Evolutionary conservation across 2,888 invertebrate species (phyloP).

Genomic region (Ophion slaviceki): DNA sequence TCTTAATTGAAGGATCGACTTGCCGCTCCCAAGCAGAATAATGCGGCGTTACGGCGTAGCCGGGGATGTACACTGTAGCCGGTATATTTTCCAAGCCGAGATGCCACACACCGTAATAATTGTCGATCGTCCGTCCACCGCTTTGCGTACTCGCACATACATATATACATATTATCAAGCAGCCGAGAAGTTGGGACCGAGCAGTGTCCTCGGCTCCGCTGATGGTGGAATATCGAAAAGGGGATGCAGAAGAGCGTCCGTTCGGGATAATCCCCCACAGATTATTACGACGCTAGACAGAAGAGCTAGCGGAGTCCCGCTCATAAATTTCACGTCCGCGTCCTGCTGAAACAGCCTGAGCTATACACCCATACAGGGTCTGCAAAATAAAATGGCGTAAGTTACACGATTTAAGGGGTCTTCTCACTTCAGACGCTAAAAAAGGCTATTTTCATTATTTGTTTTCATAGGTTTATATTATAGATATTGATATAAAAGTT

Average conservation of each 20-base stretch:
- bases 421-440: no score
- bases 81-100: conserved; percentile 30
- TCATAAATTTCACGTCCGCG: conserved; percentile 76
- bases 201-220: conserved; percentile 42
- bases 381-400: conserved; percentile 15
- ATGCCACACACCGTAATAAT: conserved; percentile 57
- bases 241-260: conserved; percentile 56
- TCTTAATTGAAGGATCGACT: conserved; percentile 66
- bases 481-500: no score
- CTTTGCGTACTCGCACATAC: background rate
- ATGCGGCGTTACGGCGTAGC: conserved; percentile 9
- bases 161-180: conserved; percentile 55
- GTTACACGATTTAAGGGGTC: background rate
- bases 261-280: conserved; percentile 77
- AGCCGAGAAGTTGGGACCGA: conserved; percentile 38
- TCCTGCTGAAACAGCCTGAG: conserved; percentile 38
- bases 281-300: conserved; percentile 72
- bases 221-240: conserved; percentile 51
- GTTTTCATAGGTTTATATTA: no score
- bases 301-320: conserved; percentile 64
- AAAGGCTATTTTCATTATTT: no score
- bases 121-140: conserved; percentile 44
- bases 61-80: conserved; percentile 10
- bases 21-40: conserved; percentile 18
- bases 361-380: background rate